Conservation (phyloP, 2,888 invertebrate species). For the Protula sp. region DNA sequence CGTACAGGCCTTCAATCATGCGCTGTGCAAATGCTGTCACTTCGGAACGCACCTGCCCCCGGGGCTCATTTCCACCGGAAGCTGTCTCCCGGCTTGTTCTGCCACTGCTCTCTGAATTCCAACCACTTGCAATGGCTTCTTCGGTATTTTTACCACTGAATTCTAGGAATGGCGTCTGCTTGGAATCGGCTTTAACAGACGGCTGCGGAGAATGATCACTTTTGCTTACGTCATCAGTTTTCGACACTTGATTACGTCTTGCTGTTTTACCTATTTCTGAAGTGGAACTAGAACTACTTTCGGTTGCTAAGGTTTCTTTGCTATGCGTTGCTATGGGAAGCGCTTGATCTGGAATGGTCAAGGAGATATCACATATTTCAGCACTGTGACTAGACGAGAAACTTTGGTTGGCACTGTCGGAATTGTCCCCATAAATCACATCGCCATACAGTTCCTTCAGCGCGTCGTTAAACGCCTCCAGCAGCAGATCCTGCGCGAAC, state of each 20-base stretch:
- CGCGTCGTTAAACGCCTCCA: slow-evolving; percentile 15
- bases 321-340: neutral
- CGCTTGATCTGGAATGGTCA: neutral
- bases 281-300: no score
- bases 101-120: neutral
- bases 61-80: neutral
- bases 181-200: neutral
- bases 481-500: slow-evolving; percentile 16
- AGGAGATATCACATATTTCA: neutral
- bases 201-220: neutral
- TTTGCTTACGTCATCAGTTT: neutral
- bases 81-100: neutral
- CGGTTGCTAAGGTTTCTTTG: neutral
- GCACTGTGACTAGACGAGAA: neutral
- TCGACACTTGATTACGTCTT: no score
- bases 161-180: no score
- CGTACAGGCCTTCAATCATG: neutral
- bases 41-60: neutral
- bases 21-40: neutral
- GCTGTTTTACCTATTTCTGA: no score
- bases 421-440: neutral
- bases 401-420: neutral
- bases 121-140: neutral
- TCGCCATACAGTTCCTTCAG: slow-evolving; percentile 13
- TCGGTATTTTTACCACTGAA: neutral